A percentile compares a stretch with the other conserved stretches of the same genome.
These are phyloP conservation scores for Hippopotamyrus pictus DNA, from an alignment of 2,797 vertebrate species.

Conservation along the genomic window DNA sequence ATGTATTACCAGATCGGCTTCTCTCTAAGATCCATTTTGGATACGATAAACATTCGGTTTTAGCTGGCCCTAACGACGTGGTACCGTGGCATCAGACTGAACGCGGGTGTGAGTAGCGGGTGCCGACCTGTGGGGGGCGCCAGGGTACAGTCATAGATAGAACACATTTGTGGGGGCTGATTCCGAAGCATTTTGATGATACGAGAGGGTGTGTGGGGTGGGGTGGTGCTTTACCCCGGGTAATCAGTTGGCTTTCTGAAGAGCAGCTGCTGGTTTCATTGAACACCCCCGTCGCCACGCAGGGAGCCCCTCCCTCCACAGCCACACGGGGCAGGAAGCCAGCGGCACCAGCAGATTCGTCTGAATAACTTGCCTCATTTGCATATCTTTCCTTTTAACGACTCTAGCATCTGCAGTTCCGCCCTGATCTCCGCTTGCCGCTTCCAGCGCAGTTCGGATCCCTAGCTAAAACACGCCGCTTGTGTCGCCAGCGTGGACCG, in stretches of 20 bases:
- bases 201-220: slow-evolving; percentile 16
- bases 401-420: slow-evolving; percentile 65
- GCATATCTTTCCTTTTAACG: slow-evolving; percentile 58
- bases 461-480: background rate
- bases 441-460: background rate
- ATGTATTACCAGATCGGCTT: slow-evolving; percentile 46
- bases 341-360: slow-evolving; percentile 38
- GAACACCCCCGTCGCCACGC: slow-evolving; percentile 22
- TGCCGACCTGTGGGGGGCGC: slow-evolving; percentile 24
- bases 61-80: background rate
- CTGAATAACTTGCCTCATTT: slow-evolving; percentile 41
- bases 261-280: slow-evolving; percentile 46
- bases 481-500: background rate
- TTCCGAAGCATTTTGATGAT: background rate
- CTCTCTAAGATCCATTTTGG: slow-evolving; percentile 27
- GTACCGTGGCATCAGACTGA: background rate
- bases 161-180: background rate
- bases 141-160: slow-evolving; percentile 21
- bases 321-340: slow-evolving; percentile 44
- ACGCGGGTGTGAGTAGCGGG: slow-evolving; percentile 22
- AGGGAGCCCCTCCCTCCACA: slow-evolving; percentile 53
- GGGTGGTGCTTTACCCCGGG: slow-evolving; percentile 32
- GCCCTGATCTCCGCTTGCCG: slow-evolving; percentile 18
- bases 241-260: slow-evolving; percentile 56
- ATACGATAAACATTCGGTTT: background rate